Base-by-base conservation (phyloP, 2,113 vertebrate species). In the Lipophrys pholis region DNA sequence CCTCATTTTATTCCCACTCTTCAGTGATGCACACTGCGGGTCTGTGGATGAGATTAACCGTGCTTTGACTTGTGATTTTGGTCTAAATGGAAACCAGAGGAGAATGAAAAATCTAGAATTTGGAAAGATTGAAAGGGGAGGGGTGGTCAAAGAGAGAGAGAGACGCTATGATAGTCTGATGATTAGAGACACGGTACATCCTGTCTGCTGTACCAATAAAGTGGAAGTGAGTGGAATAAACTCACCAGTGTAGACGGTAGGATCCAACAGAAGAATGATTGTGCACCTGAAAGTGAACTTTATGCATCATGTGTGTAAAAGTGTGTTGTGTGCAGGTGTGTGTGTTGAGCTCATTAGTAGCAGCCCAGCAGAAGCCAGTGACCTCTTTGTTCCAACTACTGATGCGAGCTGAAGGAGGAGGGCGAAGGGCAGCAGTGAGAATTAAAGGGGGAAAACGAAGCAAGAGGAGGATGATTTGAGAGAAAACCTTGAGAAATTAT, bases 271-370 rank as follows among this genome's bases (percentile, higher is more conserved):
- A 60, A 39, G 52, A 39, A 49, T 48, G 54, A 56, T 46, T 46
- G 57, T 56, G 41, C 4, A 30, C 21, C 21, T 30, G 21, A 30
- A 30, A 30, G 21, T 30, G 21, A 30, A 30, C 21, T 30, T 30
- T 30, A 30, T 30, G 21, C 21, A 30, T 30, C 21, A 4, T 30
- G 21, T 30, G 21, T 30, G 21, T 4, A n/a, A n/a, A n/a, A n/a
- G 21, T 30, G 21, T 30, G 21, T 50, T 62, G 54, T 57, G 42
- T 66, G 16, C 38, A 14, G 54, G 53, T 52, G 30, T 61, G 55
- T 73, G 69, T 73, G 63, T 74, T n/a, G 53, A 69, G 79, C 73
- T 86, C 71, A 86, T 85, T 84, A 86, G 59, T 51, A 73, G 73
- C 8, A 78, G 15, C 79, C 78, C 79, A 57, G 69, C 69, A 78